These are phyloP conservation scores for Notospermus geniculatus DNA, from an alignment of 1,140 invertebrate genomes.

Conservation along the genomic window DNA sequence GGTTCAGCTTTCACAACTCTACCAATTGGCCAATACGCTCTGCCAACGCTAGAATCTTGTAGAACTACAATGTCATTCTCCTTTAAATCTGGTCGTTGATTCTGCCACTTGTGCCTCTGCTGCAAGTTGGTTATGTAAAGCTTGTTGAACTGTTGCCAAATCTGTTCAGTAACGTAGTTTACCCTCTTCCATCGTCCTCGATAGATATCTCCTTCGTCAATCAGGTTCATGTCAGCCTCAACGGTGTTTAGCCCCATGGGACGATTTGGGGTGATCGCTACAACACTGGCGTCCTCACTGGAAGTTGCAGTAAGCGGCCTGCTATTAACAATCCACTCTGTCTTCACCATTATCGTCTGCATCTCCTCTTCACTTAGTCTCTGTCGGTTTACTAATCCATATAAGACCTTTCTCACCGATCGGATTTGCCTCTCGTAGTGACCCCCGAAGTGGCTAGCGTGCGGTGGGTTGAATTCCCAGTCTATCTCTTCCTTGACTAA, in stretches of 20 bases:
- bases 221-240: constrained; percentile 1
- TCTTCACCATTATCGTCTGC: background rate
- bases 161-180: constrained; percentile 1
- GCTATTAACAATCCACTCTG: constrained; percentile 5
- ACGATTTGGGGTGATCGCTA: too few relatives aligned
- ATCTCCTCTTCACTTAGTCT: constrained; percentile 1
- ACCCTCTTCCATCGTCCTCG: constrained; percentile 7
- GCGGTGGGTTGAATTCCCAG: constrained; percentile 1
- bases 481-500: background rate
- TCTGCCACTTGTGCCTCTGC: background rate
- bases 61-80: background rate
- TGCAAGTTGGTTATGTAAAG: background rate
- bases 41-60: background rate
- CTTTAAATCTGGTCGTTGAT: background rate
- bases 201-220: constrained; percentile 3
- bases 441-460: background rate
- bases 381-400: constrained; percentile 4
- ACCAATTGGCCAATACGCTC: too few relatives aligned
- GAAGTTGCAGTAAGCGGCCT: background rate
- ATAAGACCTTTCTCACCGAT: constrained; percentile 2
- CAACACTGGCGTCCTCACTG: background rate
- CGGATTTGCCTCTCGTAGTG: constrained; percentile 10
- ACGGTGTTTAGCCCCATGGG: too few relatives aligned
- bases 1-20: background rate
- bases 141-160: too few relatives aligned